Conservation (phyloP, 1,140 invertebrate species). For the Ips nitidus region DNA sequence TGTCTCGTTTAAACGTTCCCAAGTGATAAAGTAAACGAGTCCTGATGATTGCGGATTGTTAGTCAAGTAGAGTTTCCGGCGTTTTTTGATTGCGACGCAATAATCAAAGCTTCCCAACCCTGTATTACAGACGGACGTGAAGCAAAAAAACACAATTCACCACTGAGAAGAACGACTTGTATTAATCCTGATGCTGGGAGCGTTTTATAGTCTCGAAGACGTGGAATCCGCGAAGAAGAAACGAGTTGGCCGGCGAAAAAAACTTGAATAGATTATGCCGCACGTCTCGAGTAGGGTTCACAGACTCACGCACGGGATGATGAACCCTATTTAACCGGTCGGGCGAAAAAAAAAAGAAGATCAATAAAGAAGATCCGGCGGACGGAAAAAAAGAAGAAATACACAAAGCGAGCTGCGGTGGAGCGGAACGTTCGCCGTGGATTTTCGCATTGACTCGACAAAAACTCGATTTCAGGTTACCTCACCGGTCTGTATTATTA, state of each 20-base stretch:
- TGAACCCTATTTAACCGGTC: slow-evolving; percentile 37
- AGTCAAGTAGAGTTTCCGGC: too few relatives aligned
- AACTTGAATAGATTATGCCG: slow-evolving; percentile 27
- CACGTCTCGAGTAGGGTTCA: slow-evolving; percentile 25
- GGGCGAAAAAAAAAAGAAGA: slow-evolving; percentile 26
- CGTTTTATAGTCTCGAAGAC: slow-evolving; percentile 10
- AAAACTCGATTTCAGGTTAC: background rate
- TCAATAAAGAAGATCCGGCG: slow-evolving; percentile 29
- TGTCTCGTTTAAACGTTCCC: too few relatives aligned
- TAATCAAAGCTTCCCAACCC: too few relatives aligned
- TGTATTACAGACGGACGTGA: too few relatives aligned
- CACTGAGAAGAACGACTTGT: too few relatives aligned
- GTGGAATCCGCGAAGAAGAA: slow-evolving; percentile 1
- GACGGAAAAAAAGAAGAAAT: slow-evolving; percentile 21
- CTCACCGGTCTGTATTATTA: background rate
- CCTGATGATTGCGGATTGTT: too few relatives aligned
- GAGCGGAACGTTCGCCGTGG: background rate
- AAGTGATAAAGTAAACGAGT: too few relatives aligned
- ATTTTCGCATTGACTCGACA: too few relatives aligned
- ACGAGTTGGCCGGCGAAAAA: slow-evolving; percentile 16
- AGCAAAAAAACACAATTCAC: too few relatives aligned
- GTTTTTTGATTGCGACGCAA: too few relatives aligned
- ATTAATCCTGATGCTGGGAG: too few relatives aligned
- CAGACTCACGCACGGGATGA: slow-evolving; percentile 32
- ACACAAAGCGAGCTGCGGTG: background rate